Conservation (phyloP, 2,113 vertebrate genomes). For the Lasiurus cinereus region DNA sequence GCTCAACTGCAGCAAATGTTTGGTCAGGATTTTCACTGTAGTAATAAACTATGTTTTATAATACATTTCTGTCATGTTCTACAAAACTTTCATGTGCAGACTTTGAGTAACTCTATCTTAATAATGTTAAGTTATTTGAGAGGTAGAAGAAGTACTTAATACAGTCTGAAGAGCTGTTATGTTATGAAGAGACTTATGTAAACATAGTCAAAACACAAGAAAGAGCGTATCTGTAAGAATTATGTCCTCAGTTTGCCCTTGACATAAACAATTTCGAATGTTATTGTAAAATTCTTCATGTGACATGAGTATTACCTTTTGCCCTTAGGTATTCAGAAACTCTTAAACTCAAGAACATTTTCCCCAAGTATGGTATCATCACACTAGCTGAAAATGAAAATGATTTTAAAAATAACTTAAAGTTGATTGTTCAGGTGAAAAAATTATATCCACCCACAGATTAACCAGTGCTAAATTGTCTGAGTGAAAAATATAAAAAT, state of each 20-base stretch:
- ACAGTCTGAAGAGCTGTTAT: fast-evolving
- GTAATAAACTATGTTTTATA: neutral
- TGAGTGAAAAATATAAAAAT: slow-evolving; percentile 70
- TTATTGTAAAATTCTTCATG: slow-evolving; percentile 62
- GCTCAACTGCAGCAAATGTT: neutral
- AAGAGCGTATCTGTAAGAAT: neutral
- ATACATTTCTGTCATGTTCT: neutral
- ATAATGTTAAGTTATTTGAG: slow-evolving; percentile 17
- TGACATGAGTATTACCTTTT: slow-evolving; percentile 70
- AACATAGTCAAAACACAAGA: neutral
- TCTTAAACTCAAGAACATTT: slow-evolving; percentile 72
- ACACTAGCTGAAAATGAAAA: slow-evolving; percentile 78
- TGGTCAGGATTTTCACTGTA: neutral
- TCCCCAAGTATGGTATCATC: slow-evolving; percentile 77
- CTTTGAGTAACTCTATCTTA: slow-evolving; percentile 6
- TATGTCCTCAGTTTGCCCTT: slow-evolving; percentile 1
- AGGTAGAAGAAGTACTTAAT: neutral
- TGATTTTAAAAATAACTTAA: slow-evolving; percentile 76
- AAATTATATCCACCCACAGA: slow-evolving; percentile 77
- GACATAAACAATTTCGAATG: slow-evolving; percentile 37
- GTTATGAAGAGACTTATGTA: no score
- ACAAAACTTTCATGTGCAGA: neutral
- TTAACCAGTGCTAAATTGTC: slow-evolving; percentile 75
- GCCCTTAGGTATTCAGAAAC: slow-evolving; percentile 66
- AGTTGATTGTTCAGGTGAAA: slow-evolving; percentile 82